Conservation (phyloP, 2,888 invertebrate genomes). For the Platynereis dumerilii region DNA sequence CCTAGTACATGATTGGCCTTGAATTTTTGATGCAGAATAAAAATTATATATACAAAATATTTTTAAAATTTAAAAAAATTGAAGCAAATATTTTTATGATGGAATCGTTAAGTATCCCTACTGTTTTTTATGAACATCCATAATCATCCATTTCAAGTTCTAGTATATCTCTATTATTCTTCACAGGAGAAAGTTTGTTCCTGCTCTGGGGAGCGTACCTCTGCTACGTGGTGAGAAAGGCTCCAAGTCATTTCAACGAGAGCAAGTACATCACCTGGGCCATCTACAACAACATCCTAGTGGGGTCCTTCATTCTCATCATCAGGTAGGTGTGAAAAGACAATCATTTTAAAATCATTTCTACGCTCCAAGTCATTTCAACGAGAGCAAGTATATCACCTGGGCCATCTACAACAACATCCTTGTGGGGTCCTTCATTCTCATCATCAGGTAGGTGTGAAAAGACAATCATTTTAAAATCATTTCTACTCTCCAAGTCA, state of each 20-base stretch:
- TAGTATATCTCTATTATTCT: no score
- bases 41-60: no score
- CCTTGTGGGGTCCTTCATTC: constrained; percentile 88
- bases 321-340: constrained; percentile 80
- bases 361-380: constrained; percentile 91
- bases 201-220: constrained; percentile 64
- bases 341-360: no score
- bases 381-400: constrained; percentile 92
- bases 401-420: constrained; percentile 95
- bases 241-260: constrained; percentile 91
- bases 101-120: no score
- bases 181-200: constrained; percentile 61
- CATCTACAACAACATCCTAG: constrained; percentile 91
- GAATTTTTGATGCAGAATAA: no score
- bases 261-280: constrained; percentile 93
- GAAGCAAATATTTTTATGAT: no score
- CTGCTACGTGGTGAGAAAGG: constrained; percentile 70
- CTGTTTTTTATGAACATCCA: no score
- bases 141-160: no score
- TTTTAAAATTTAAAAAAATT: no score
- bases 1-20: no score
- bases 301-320: constrained; percentile 89
- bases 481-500: constrained; percentile 91
- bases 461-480: no score
- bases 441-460: constrained; percentile 87